Evolutionary conservation across 2,888 invertebrate genomes (phyloP).

Genomic region (Arctia plantaginis): DNA sequence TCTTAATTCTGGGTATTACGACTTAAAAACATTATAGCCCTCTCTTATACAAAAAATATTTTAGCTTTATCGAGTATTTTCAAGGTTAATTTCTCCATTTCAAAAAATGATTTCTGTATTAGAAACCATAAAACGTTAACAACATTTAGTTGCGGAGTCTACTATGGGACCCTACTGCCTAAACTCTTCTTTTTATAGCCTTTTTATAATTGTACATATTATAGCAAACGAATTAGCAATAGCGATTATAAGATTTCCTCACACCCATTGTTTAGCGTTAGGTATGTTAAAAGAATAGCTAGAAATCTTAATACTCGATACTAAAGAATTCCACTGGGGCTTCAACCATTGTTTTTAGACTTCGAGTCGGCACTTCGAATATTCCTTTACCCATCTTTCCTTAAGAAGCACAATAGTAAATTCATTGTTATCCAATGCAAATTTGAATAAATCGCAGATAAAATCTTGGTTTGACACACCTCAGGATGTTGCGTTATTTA

Average conservation of each 20-base stretch:
- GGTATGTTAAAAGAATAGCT: conserved; percentile 27
- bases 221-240: not conserved
- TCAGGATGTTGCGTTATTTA: conserved; percentile 47
- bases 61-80: not conserved
- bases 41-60: not conserved
- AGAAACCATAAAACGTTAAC: no score
- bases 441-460: conserved; percentile 73
- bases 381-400: conserved; percentile 64
- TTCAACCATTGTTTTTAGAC: conserved; percentile 64
- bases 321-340: conserved; percentile 52
- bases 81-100: no score
- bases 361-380: conserved; percentile 67
- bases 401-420: conserved; percentile 71
- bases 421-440: conserved; percentile 70
- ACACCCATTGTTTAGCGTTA: conserved; percentile 25
- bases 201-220: not conserved
- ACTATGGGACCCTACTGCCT: no score
- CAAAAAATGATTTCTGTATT: no score
- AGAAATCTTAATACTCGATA: conserved; percentile 46
- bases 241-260: conserved; percentile 17
- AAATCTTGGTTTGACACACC: conserved; percentile 66
- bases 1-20: not conserved
- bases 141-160: no score
- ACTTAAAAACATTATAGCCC: not conserved
- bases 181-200: no score